Percentiles rank a stretch among this genome's conserved stretches.
These are phyloP conservation scores for Cydia amplana DNA, from an alignment of 1,140 invertebrate genomes.

Conservation along the genomic window DNA sequence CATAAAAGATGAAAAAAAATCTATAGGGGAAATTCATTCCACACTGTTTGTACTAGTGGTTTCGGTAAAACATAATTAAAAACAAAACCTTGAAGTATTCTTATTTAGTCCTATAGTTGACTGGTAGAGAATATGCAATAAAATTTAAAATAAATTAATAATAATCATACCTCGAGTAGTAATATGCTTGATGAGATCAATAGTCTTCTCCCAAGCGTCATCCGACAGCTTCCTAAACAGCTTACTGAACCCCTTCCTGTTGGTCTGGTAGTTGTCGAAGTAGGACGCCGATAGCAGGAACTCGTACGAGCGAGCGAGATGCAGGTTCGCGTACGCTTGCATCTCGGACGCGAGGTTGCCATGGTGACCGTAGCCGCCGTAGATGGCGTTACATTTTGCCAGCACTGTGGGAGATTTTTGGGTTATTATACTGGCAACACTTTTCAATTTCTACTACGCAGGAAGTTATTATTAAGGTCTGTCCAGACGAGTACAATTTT, in stretches of 20 bases:
- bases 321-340: slow-evolving; percentile 82
- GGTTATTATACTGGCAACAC: slow-evolving; percentile 4
- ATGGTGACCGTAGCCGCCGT: slow-evolving; percentile 81
- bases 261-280: slow-evolving; percentile 88
- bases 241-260: slow-evolving; percentile 87
- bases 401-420: slow-evolving; percentile 48
- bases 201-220: slow-evolving; percentile 85
- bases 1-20: too few relatives aligned
- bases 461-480: neutral
- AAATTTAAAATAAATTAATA: neutral
- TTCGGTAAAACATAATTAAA: too few relatives aligned
- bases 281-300: slow-evolving; percentile 87
- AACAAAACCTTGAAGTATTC: too few relatives aligned
- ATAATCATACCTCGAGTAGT: slow-evolving; percentile 83
- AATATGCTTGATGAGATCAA: slow-evolving; percentile 88
- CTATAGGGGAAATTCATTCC: too few relatives aligned
- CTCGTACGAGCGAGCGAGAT: slow-evolving; percentile 85
- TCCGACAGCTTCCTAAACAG: slow-evolving; percentile 88
- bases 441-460: neutral
- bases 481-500: too few relatives aligned
- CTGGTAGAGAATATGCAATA: too few relatives aligned
- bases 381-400: slow-evolving; percentile 84
- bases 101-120: too few relatives aligned
- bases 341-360: slow-evolving; percentile 76
- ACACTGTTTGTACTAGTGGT: too few relatives aligned